Conservation (phyloP, 2,888 invertebrate species). For the Drosophila rubida region DNA sequence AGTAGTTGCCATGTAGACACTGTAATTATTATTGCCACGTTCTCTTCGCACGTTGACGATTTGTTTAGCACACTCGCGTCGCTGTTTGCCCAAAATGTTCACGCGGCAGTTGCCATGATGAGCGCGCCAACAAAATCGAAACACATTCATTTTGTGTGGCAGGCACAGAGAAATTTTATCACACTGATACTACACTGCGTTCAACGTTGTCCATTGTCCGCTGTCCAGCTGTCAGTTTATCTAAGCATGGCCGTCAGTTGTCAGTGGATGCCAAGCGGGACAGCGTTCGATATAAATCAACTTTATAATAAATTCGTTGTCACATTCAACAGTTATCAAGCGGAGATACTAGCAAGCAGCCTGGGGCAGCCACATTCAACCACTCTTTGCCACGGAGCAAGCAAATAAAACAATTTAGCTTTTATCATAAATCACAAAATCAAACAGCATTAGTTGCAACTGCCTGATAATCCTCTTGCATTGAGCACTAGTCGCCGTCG, state of each 20-base stretch:
- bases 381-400: slow-evolving; percentile 3
- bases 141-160: not conserved
- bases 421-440: slow-evolving; percentile 59
- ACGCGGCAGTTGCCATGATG: slow-evolving; percentile 20
- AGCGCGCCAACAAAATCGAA: slow-evolving; percentile 8
- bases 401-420: slow-evolving; percentile 30
- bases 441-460: slow-evolving; percentile 47
- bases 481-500: slow-evolving; percentile 48
- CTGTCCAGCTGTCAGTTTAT: slow-evolving; percentile 26
- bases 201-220: slow-evolving; percentile 9
- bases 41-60: slow-evolving; percentile 33
- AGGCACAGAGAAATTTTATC: slow-evolving; percentile 38
- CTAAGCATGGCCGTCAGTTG: slow-evolving; percentile 59
- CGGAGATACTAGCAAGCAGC: not conserved
- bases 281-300: slow-evolving; percentile 76
- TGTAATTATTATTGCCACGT: slow-evolving; percentile 27
- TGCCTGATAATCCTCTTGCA: slow-evolving; percentile 53
- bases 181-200: slow-evolving; percentile 18
- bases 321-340: slow-evolving; percentile 65
- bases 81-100: slow-evolving; percentile 51
- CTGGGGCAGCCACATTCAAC: slow-evolving; percentile 1
- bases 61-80: slow-evolving; percentile 14
- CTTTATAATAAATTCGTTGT: slow-evolving; percentile 69
- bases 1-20: not conserved
- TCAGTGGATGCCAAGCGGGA: slow-evolving; percentile 41